A percentile compares a stretch with the other conserved stretches of the same genome.
Evolutionary conservation across 2,797 vertebrate species (phyloP).

Genomic region (Tympanoctomys barrerae): DNA sequence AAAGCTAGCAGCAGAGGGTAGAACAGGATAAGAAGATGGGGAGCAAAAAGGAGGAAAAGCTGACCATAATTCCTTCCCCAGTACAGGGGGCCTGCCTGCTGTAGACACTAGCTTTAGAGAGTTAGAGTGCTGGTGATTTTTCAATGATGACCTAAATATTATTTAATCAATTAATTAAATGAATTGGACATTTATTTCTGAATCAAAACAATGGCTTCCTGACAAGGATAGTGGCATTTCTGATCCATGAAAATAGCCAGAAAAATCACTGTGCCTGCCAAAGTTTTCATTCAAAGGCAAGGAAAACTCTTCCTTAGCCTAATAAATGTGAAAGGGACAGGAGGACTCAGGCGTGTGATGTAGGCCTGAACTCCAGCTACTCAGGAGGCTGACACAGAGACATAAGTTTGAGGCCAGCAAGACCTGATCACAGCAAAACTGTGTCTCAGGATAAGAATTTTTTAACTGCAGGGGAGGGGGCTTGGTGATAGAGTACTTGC

Average conservation of each 20-base stretch:
- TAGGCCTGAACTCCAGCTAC: not conserved
- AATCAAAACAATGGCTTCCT: not conserved
- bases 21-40: not conserved
- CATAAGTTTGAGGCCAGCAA: not conserved
- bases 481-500: not conserved
- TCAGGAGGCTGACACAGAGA: not conserved
- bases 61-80: not conserved
- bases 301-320: not conserved
- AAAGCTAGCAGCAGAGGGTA: not conserved
- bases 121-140: not conserved
- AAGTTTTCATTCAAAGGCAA: not conserved
- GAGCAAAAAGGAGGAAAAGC: not conserved
- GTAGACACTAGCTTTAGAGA: not conserved
- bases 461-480: not conserved
- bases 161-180: not conserved
- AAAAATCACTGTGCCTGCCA: not conserved
- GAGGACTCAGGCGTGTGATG: not conserved
- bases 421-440: not conserved
- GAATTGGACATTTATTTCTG: slow-evolving; percentile 16
- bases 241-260: not conserved
- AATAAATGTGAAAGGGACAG: not conserved
- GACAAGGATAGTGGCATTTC: not conserved
- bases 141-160: not conserved
- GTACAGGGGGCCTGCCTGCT: not conserved
- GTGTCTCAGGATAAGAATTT: not conserved